Percentiles rank a stretch among this genome's conserved stretches.
Evolutionary conservation across 2,113 vertebrate species (phyloP).

Genomic region (Lampris megalopsis): DNA sequence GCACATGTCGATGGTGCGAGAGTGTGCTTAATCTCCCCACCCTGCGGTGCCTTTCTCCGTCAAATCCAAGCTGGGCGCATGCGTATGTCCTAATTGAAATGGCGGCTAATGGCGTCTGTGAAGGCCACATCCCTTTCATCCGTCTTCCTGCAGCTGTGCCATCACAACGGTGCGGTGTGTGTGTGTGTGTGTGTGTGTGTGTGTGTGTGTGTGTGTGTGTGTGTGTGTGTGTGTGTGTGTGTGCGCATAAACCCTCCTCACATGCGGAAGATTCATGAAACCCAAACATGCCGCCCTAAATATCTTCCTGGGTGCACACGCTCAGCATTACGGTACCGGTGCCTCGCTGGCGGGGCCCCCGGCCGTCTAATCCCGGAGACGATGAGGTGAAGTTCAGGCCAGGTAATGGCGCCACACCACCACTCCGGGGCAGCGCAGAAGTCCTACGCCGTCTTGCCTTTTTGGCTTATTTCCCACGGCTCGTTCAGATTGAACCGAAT

Average conservation of each 20-base stretch:
- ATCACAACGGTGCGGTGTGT: conserved; percentile 17
- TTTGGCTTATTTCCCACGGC: conserved; percentile 28
- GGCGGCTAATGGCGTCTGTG: conserved; percentile 68
- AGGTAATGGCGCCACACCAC: conserved; percentile 35
- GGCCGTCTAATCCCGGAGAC: conserved; percentile 58
- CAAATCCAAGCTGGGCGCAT: conserved; percentile 53
- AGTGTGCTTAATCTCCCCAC: conserved; percentile 69
- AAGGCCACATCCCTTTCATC: conserved; percentile 67
- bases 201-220: conserved; percentile 8
- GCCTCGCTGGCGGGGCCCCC: not conserved
- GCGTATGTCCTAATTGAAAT: conserved; percentile 76
- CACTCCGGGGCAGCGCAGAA: conserved; percentile 52
- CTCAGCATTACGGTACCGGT: conserved; percentile 53
- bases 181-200: conserved; percentile 10
- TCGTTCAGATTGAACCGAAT: conserved; percentile 38
- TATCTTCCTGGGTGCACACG: conserved; percentile 47
- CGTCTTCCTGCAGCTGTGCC: conserved; percentile 66
- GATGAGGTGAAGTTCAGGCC: conserved; percentile 53
- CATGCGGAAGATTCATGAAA: conserved; percentile 72
- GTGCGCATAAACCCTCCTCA: conserved; percentile 48
- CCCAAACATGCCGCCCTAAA: conserved; percentile 55
- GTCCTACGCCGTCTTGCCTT: conserved; percentile 22
- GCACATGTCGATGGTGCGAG: conserved; percentile 69
- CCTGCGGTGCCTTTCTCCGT: conserved; percentile 62
- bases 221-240: conserved; percentile 1